Conservation (phyloP, 2,113 vertebrate species). For the Equus przewalskii region DNA sequence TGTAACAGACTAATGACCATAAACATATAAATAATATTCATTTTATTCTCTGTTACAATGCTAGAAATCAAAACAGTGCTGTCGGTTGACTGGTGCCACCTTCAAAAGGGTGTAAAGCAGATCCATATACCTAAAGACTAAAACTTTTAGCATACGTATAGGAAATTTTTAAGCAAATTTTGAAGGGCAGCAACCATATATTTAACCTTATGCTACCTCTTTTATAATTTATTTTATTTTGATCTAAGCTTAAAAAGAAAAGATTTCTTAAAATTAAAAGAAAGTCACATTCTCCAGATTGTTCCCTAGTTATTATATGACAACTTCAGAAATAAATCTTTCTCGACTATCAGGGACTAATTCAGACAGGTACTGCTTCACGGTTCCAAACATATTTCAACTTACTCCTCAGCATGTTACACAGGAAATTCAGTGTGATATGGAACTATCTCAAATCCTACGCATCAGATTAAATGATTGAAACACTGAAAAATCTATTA, state of each 20-base stretch:
- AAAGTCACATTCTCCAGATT: background rate
- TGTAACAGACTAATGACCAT: conserved; percentile 71
- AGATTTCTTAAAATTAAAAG: background rate
- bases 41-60: conserved; percentile 49
- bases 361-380: background rate
- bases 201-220: conserved; percentile 4
- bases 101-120: conserved; percentile 63
- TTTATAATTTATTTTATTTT: conserved; percentile 19
- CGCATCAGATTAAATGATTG: background rate
- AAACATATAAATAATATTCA: conserved; percentile 79
- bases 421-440: background rate
- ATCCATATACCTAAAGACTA: conserved; percentile 12
- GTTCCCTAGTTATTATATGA: background rate
- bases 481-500: background rate
- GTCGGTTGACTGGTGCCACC: background rate
- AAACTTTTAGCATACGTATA: conserved; percentile 43
- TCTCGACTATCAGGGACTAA: background rate
- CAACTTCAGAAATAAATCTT: background rate
- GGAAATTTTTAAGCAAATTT: conserved; percentile 51
- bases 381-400: conserved; percentile 6
- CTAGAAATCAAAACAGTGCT: conserved; percentile 34
- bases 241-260: background rate
- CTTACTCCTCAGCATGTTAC: background rate
- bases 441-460: background rate
- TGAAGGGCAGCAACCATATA: background rate